Conservation (phyloP, 2,888 invertebrate genomes). For the Leptinotarsa juncta region DNA sequence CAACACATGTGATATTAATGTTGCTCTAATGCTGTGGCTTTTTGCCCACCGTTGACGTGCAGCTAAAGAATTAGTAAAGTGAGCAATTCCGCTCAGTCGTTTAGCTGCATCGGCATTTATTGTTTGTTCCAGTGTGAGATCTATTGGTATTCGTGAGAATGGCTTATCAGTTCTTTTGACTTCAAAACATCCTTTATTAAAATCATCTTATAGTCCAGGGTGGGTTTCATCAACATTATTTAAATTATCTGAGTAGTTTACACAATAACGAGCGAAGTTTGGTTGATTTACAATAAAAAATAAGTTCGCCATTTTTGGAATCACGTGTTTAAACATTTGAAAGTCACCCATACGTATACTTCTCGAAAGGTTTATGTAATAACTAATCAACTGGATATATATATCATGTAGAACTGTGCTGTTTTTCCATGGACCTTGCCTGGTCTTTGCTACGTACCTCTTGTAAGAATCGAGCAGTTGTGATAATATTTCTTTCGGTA, state of each 20-base stretch:
- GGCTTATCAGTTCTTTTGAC: slow-evolving; percentile 47
- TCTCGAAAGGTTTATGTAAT: too few relatives aligned
- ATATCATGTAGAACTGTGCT: too few relatives aligned
- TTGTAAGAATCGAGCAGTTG: slow-evolving; percentile 31
- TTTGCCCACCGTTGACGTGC: too few relatives aligned
- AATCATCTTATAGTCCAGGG: slow-evolving; percentile 42
- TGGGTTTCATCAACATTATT: slow-evolving; percentile 42
- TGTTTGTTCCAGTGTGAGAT: slow-evolving; percentile 45
- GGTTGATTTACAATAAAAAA: slow-evolving; percentile 49
- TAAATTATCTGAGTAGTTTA: slow-evolving; percentile 32
- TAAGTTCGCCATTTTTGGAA: slow-evolving; percentile 42
- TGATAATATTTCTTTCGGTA: slow-evolving; percentile 33
- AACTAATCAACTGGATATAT: too few relatives aligned
- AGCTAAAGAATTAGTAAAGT: too few relatives aligned
- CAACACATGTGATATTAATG: too few relatives aligned
- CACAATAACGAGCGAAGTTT: slow-evolving; percentile 40
- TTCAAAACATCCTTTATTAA: slow-evolving; percentile 46
- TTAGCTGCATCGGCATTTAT: slow-evolving; percentile 38
- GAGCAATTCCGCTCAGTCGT: too few relatives aligned
- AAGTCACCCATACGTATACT: too few relatives aligned
- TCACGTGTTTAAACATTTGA: too few relatives aligned
- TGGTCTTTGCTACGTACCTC: slow-evolving; percentile 40
- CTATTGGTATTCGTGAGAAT: slow-evolving; percentile 41
- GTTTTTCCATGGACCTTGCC: slow-evolving; percentile 43
- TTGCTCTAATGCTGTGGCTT: too few relatives aligned